phyloP scores from a whole-genome alignment of 1,140 invertebrate genomes.

The Trichoplusia ni region DNA sequence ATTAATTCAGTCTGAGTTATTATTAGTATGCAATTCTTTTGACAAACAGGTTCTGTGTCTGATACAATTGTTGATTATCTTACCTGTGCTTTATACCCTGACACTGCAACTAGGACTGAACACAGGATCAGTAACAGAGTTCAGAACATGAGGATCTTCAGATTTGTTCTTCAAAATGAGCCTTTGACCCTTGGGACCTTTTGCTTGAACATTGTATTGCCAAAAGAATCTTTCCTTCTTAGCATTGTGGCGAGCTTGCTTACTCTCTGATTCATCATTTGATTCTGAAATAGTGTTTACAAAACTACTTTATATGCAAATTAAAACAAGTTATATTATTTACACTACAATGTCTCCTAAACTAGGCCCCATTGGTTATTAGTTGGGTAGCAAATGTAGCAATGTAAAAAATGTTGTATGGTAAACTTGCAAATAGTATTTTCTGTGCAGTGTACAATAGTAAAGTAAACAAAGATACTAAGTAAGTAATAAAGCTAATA shows the following conservation, averaged over 20 bases:
- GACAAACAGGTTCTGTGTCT: too few relatives aligned
- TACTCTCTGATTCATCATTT: slow-evolving; percentile 84
- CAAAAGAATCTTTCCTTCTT: slow-evolving; percentile 97
- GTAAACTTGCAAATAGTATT: too few relatives aligned
- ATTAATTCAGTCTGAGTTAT: too few relatives aligned
- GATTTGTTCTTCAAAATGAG: slow-evolving; percentile 90
- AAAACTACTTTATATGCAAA: slow-evolving; percentile 4
- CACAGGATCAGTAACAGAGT: slow-evolving; percentile 95
- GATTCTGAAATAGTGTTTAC: slow-evolving; percentile 81
- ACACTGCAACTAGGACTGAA: slow-evolving; percentile 95
- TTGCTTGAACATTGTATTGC: slow-evolving; percentile 99
- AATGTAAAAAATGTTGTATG: too few relatives aligned
- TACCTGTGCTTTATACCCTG: slow-evolving; percentile 94
- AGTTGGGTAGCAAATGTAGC: too few relatives aligned
- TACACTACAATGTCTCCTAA: too few relatives aligned
- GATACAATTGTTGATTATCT: too few relatives aligned
- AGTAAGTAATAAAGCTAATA: slow-evolving; percentile 54
- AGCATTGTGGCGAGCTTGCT: slow-evolving; percentile 65
- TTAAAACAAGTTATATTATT: too few relatives aligned
- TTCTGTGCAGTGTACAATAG: too few relatives aligned
- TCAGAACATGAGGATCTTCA: slow-evolving; percentile 95
- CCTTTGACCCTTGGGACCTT: slow-evolving; percentile 97
- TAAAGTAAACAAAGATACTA: too few relatives aligned
- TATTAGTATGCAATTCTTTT: too few relatives aligned
- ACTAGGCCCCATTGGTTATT: too few relatives aligned